Evolutionary conservation across 1,140 invertebrate genomes (phyloP), one percentile per base, ranked within the genome.

Genomic region (Notospermus geniculatus): DNA sequence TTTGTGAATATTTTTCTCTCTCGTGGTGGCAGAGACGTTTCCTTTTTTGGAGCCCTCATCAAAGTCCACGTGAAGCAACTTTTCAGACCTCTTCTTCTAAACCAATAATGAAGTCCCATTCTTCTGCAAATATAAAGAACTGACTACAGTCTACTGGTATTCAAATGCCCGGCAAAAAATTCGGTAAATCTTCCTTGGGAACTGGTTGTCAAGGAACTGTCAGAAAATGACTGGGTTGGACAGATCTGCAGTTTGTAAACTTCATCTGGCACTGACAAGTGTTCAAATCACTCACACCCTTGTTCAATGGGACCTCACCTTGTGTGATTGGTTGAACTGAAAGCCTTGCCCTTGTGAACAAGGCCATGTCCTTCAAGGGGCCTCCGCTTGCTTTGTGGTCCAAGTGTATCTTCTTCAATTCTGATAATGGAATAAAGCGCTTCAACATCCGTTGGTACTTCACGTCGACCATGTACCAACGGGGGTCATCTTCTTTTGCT

Each of bases 381-480:
- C 79, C 79, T 22, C 69, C 73, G 60, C 55, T 67, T 25, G 57
- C 62, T 53, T 73, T 74, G 61, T 80, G 79, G 54, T 74, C 32
- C 32, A 64, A 59, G 61, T 78, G 77, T 39, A 73, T 53, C 0
- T 57, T 54, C 54, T 79, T 78, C 19, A 80, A 62, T 56, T 79
- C 76, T n/a, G 73, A 61, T n/a, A 80, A 62, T n/a, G 76, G 69
- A 29, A 80, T 74, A 52, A 66, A 80, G 19, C 76, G 63, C 45
- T 76, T 73, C 57, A 80, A 59, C 62, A 71, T 71, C 15, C 74
- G 63, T 9, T 63, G 62, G 64, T 71, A 78, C 41, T 80, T 70
- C 0, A 80, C 76, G 62, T 80, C 78, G 4, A 80, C 79, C 76
- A 79, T 77, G 54, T 66, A 79, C 79, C 78, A 79, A 23, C 63